phyloP scores from a whole-genome alignment of 2,113 vertebrate species.

The Ariopsis seemanni region DNA sequence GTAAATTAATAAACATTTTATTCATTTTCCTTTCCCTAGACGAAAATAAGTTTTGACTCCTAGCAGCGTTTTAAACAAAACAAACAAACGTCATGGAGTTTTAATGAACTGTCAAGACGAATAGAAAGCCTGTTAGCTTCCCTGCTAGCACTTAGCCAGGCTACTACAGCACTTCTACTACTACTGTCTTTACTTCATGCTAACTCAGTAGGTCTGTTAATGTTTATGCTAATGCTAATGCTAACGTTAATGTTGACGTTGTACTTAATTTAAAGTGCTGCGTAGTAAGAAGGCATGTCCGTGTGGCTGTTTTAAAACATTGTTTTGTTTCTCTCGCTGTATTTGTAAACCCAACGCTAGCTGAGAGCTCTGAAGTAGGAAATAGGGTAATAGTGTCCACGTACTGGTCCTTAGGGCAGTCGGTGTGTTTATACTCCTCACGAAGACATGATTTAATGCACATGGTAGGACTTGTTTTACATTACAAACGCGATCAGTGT shows the following conservation, averaged over 20 bases:
- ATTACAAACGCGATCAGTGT: background rate
- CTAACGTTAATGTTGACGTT: background rate
- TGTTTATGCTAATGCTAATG: background rate
- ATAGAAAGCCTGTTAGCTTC: slow-evolving; percentile 29
- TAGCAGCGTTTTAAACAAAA: background rate
- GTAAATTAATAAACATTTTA: background rate
- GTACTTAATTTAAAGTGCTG: background rate
- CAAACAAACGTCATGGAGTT: slow-evolving; percentile 7
- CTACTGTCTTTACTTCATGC: background rate
- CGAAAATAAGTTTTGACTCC: slow-evolving; percentile 11
- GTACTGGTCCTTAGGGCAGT: background rate
- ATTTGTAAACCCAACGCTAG: background rate
- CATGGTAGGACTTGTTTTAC: background rate
- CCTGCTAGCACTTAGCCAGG: slow-evolving; percentile 21
- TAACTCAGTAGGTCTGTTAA: background rate
- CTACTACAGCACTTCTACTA: background rate
- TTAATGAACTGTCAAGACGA: slow-evolving; percentile 45
- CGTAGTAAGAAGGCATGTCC: background rate
- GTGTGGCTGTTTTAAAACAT: background rate
- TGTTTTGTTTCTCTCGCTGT: background rate
- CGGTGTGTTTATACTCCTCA: background rate
- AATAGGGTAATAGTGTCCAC: slow-evolving; percentile 50
- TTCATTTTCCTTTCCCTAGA: background rate
- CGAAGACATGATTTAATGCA: background rate
- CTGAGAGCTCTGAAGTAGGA: slow-evolving; percentile 45